These are phyloP conservation scores for Diachasma alloeum DNA, from an alignment of 1,140 invertebrate species.

Conservation along the genomic window DNA sequence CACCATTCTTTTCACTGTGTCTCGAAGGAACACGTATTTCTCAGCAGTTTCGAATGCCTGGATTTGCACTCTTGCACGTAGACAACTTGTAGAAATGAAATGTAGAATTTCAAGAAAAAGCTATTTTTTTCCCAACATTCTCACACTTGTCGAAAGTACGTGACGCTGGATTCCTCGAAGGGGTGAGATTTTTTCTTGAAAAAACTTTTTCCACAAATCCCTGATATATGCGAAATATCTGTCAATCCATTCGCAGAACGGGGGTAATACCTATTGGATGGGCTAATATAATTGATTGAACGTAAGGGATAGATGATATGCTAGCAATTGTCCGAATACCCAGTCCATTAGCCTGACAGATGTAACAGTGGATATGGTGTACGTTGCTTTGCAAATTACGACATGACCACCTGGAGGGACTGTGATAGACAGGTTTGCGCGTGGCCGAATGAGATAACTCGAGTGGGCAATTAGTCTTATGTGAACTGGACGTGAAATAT, in stretches of 20 bases:
- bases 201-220: too few relatives aligned
- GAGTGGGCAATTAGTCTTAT: slow-evolving; percentile 39
- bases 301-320: slow-evolving; percentile 19
- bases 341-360: slow-evolving; percentile 45
- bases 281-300: neutral
- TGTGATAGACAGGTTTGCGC: slow-evolving; percentile 40
- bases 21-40: neutral
- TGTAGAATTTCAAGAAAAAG: neutral
- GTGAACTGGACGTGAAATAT: slow-evolving; percentile 10
- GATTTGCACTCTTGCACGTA: neutral
- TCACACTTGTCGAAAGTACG: neutral
- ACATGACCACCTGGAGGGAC: slow-evolving; percentile 32
- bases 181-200: neutral
- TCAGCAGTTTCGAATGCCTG: neutral
- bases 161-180: neutral
- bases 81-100: neutral
- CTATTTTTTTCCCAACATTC: neutral
- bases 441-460: slow-evolving; percentile 37
- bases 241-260: too few relatives aligned
- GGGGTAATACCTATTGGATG: neutral
- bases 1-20: neutral
- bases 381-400: slow-evolving; percentile 41
- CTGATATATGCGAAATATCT: too few relatives aligned
- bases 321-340: slow-evolving; percentile 33
- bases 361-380: slow-evolving; percentile 33